Evolutionary conservation across 2,888 invertebrate species (phyloP).

Genomic region (Mesoligia furuncula): DNA sequence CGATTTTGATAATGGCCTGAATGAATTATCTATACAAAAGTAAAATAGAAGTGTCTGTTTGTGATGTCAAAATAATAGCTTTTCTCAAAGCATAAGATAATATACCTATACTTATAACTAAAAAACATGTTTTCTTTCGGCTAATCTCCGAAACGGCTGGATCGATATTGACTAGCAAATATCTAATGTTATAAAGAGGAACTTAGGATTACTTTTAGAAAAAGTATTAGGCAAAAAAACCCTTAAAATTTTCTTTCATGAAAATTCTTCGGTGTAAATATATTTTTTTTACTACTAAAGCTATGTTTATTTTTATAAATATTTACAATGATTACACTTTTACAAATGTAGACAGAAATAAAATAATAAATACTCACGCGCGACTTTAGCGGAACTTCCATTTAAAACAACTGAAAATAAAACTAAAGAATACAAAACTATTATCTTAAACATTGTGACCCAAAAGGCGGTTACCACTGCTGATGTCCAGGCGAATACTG

Average conservation of each 20-base stretch:
- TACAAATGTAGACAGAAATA: neutral
- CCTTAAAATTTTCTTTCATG: neutral
- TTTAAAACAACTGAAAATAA: conserved; percentile 42
- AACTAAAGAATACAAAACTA: conserved; percentile 47
- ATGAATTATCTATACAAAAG: too few species aligned
- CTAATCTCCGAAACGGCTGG: neutral
- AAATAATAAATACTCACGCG: conserved; percentile 67
- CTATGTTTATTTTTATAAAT: neutral
- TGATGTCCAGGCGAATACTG: conserved; percentile 67
- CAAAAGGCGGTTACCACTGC: conserved; percentile 56
- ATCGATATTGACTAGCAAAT: neutral
- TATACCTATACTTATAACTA: too few species aligned
- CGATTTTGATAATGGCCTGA: neutral
- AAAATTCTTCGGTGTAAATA: neutral
- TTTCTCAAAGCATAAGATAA: too few species aligned
- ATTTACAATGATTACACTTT: too few species aligned
- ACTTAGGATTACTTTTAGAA: neutral
- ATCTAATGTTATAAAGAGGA: neutral
- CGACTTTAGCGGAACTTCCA: conserved; percentile 62
- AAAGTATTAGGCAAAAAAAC: neutral
- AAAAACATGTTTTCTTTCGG: neutral
- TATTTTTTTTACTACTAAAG: too few species aligned
- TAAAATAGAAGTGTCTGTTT: too few species aligned
- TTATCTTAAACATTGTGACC: conserved; percentile 62
- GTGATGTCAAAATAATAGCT: too few species aligned